Evolutionary conservation across 2,113 vertebrate species (phyloP).

Genomic region (Verasper variegatus): DNA sequence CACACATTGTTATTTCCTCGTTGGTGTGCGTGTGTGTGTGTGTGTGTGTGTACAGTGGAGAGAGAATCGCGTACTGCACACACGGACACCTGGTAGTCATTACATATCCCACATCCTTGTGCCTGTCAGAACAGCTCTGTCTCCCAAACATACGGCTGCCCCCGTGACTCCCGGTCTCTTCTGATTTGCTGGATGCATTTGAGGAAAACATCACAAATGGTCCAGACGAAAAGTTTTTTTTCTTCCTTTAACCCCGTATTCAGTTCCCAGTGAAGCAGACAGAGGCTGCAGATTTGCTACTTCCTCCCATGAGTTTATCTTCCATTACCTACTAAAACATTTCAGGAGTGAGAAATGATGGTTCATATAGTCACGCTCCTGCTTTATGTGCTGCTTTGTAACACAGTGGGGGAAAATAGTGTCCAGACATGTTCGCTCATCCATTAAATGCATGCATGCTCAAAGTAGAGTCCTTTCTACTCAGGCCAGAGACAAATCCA

Average conservation of each 20-base stretch:
- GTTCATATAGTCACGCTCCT: constrained; percentile 21
- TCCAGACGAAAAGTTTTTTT: constrained; percentile 33
- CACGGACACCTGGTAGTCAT: constrained; percentile 75
- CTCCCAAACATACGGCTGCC: constrained; percentile 45
- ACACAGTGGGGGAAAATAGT: constrained; percentile 35
- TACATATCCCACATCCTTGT: constrained; percentile 66
- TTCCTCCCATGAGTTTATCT: constrained; percentile 71
- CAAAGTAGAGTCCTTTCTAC: neutral
- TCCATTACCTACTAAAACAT: constrained; percentile 54
- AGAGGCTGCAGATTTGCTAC: constrained; percentile 66
- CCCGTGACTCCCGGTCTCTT: constrained; percentile 59
- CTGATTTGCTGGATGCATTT: constrained; percentile 63
- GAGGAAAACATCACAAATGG: constrained; percentile 61
- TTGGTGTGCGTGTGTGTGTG: constrained; percentile 7
- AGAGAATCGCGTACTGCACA: constrained; percentile 39
- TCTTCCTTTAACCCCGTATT: constrained; percentile 37
- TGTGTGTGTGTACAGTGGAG: neutral
- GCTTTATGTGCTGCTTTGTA: constrained; percentile 44
- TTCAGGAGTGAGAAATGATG: constrained; percentile 34
- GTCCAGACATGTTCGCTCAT: constrained; percentile 56
- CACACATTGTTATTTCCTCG: constrained; percentile 15
- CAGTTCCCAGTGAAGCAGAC: constrained; percentile 58
- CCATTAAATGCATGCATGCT: constrained; percentile 47
- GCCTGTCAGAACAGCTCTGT: constrained; percentile 68
- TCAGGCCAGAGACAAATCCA: constrained; percentile 15